These are phyloP conservation scores for Eristalinus sepulchralis DNA, from an alignment of 2,888 invertebrate genomes.

Conservation along the genomic window DNA sequence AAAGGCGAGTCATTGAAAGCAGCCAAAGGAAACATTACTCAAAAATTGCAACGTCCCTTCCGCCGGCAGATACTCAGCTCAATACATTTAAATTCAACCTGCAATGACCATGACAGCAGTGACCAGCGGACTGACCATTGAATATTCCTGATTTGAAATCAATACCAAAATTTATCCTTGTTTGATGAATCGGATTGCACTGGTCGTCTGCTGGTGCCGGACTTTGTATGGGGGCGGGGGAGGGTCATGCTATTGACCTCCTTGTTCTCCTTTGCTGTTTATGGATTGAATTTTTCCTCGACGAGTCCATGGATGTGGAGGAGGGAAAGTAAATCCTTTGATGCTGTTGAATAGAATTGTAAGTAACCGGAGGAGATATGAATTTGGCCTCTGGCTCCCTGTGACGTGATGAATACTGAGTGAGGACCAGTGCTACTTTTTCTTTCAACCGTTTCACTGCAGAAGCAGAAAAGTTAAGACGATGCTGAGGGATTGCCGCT, in stretches of 20 bases:
- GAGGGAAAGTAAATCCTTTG: slow-evolving; percentile 13
- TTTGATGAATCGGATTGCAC: slow-evolving; percentile 21
- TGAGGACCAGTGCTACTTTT: neutral
- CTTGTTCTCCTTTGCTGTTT: neutral
- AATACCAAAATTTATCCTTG: slow-evolving; percentile 19
- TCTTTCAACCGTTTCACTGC: neutral
- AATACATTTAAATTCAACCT: neutral
- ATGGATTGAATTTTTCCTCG: neutral
- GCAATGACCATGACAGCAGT: neutral
- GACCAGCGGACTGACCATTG: neutral
- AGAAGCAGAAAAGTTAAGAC: neutral
- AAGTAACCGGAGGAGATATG: neutral
- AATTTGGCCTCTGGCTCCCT: neutral
- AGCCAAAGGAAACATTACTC: neutral
- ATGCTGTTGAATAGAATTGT: slow-evolving; percentile 17
- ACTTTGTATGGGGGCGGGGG: neutral
- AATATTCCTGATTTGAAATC: slow-evolving; percentile 42
- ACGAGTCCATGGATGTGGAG: neutral
- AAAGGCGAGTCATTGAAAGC: neutral
- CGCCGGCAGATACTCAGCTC: neutral
- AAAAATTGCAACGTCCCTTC: neutral
- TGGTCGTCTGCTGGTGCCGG: neutral
- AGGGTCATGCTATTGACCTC: neutral
- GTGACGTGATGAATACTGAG: neutral
- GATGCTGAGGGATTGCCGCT: neutral